A percentile compares a stretch with the other conserved stretches of the same genome.
Conservation (phyloP, 2,888 invertebrate genomes). For the Drosophila borealis region DNA sequence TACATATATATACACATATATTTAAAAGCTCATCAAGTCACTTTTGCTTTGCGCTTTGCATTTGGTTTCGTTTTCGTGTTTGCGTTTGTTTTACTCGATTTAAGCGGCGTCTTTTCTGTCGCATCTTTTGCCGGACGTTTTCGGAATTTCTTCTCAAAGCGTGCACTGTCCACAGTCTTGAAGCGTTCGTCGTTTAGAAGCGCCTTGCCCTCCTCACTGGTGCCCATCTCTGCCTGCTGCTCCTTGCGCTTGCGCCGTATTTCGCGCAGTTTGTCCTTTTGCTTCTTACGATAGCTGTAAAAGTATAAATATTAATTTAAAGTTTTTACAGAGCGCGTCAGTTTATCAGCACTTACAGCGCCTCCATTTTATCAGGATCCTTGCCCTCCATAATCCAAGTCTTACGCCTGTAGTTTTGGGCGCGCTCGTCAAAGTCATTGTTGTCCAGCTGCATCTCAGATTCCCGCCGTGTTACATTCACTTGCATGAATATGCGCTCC, state of each 20-base stretch:
- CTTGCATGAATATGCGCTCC: conserved; percentile 95
- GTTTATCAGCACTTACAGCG: conserved; percentile 84
- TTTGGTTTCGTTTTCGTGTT: conserved; percentile 29
- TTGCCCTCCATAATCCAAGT: conserved; percentile 94
- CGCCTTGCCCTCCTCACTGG: conserved; percentile 51
- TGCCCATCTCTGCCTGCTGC: conserved; percentile 52
- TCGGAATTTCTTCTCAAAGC: conserved; percentile 75
- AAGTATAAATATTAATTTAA: background rate
- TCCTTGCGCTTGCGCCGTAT: conserved; percentile 78
- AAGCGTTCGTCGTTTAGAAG: conserved; percentile 83
- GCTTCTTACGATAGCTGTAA: conserved; percentile 80
- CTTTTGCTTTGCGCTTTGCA: conserved; percentile 30
- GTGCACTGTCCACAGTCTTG: conserved; percentile 70
- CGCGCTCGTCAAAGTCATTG: conserved; percentile 95
- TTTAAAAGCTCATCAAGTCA: conserved; percentile 9
- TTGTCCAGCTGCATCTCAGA: conserved; percentile 96
- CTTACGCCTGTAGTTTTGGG: conserved; percentile 94
- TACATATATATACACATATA: conserved; percentile 12
- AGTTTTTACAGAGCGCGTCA: background rate
- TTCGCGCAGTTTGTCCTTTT: conserved; percentile 82
- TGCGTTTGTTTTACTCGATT: conserved; percentile 5
- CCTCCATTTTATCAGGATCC: conserved; percentile 92
- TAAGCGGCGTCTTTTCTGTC: background rate
- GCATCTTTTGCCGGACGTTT: conserved; percentile 21
- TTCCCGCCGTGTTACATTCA: conserved; percentile 96